A percentile compares a stretch with the other conserved stretches of the same genome.
Conservation (phyloP, 2,113 vertebrate genomes). For the Microtus richardsoni region DNA sequence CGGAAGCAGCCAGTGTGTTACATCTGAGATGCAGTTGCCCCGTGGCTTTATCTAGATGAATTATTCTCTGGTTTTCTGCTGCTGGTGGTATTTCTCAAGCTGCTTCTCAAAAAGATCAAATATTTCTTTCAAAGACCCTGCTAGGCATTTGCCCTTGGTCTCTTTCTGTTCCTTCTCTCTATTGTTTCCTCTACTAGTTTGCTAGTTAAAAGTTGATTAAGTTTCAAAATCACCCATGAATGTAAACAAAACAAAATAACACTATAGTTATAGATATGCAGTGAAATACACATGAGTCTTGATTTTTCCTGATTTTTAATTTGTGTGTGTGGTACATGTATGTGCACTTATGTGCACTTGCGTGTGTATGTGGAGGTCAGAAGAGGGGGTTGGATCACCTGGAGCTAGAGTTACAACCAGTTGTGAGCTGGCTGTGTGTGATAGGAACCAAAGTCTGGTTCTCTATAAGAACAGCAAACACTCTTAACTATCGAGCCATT, state of each 20-base stretch:
- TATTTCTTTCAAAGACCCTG: conserved; percentile 40
- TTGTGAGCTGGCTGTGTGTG: neutral
- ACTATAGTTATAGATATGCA: neutral
- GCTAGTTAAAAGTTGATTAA: conserved; percentile 31
- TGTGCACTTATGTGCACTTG: neutral
- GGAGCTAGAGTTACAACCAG: neutral
- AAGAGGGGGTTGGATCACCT: neutral
- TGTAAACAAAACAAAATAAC: neutral
- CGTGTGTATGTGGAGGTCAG: neutral
- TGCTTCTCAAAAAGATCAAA: neutral
- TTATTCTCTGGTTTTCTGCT: conserved; percentile 34
- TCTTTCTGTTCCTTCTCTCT: neutral
- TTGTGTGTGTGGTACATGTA: neutral
- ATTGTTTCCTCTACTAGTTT: neutral
- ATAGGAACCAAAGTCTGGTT: neutral
- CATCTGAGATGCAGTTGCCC: neutral
- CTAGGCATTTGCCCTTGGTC: conserved; percentile 29
- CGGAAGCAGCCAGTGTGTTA: neutral
- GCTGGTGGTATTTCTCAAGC: conserved; percentile 25
- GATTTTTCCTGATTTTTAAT: neutral
- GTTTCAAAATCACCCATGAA: conserved; percentile 50
- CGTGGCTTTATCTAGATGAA: neutral
- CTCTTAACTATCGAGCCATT: neutral
- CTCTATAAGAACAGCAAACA: neutral
- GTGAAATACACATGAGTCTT: neutral